Percentiles rank a stretch among this genome's conserved stretches.
Conservation (phyloP, 2,888 invertebrate genomes). For the Drosophila formosana region DNA sequence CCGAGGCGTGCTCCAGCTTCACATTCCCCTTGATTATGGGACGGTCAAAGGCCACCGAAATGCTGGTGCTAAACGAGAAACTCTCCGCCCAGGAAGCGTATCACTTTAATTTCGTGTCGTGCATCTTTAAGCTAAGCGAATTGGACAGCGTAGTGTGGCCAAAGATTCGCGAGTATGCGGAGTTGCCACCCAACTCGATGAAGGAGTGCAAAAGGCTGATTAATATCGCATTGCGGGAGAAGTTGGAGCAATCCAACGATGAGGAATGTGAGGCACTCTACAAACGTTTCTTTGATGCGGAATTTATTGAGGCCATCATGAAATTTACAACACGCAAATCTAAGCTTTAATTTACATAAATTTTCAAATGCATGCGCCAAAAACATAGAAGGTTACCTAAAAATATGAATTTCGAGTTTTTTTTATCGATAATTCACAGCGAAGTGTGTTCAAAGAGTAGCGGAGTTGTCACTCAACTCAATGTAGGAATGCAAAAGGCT, state of each 20-base stretch:
- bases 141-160: constrained; percentile 88
- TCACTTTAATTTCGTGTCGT: constrained; percentile 91
- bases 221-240: constrained; percentile 87
- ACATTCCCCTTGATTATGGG: constrained; percentile 95
- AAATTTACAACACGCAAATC: constrained; percentile 74
- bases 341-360: constrained; percentile 70
- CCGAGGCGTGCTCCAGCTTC: constrained; percentile 95
- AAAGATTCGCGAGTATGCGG: constrained; percentile 86
- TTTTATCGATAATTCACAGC: no score
- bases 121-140: constrained; percentile 89
- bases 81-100: constrained; percentile 92
- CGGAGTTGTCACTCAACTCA: no score
- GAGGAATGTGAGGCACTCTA: constrained; percentile 89
- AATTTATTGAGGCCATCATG: constrained; percentile 87
- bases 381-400: neutral
- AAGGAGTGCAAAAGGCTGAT: constrained; percentile 90
- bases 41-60: constrained; percentile 89
- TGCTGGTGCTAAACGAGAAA: constrained; percentile 90
- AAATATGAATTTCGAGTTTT: neutral
- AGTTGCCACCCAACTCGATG: constrained; percentile 87
- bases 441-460: no score
- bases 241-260: constrained; percentile 89
- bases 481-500: no score
- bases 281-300: constrained; percentile 88
- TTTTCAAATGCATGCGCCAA: neutral